These are phyloP conservation scores for Notocelia uddmanniana DNA, from an alignment of 2,888 invertebrate genomes.

Conservation along the genomic window DNA sequence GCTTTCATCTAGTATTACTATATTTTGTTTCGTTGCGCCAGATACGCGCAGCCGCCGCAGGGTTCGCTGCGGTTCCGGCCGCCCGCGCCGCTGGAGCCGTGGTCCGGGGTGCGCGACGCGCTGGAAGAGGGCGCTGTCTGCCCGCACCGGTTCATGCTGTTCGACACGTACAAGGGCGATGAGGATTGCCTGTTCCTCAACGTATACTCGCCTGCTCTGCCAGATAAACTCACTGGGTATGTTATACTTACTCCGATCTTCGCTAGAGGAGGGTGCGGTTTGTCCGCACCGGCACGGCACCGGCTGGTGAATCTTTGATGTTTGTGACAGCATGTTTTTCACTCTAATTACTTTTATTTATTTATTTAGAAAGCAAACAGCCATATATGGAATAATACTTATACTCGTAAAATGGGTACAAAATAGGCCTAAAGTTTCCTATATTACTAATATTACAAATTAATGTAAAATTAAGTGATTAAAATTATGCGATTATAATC, in stretches of 20 bases:
- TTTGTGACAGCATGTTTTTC: no score
- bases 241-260: no score
- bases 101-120: conserved; percentile 88
- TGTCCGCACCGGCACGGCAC: not conserved
- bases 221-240: conserved; percentile 77
- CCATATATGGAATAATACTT: no score
- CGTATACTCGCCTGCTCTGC: conserved; percentile 88
- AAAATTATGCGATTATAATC: no score
- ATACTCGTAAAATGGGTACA: no score
- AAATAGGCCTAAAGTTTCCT: no score
- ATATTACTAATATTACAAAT: no score
- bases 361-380: no score
- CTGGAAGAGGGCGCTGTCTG: conserved; percentile 89
- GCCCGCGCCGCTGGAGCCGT: conserved; percentile 86
- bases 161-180: conserved; percentile 88
- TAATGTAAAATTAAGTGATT: no score
- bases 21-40: conserved; percentile 48
- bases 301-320: not conserved
- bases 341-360: no score
- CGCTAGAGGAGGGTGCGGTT: not conserved
- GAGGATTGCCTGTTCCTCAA: conserved; percentile 90
- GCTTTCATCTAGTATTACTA: not conserved
- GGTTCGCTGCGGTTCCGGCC: conserved; percentile 83
- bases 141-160: conserved; percentile 88
- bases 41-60: conserved; percentile 81